Evolutionary conservation across 2,888 invertebrate species (phyloP), one percentile per base, ranked within the genome.

Genomic region (Scaeva pyrastri): DNA sequence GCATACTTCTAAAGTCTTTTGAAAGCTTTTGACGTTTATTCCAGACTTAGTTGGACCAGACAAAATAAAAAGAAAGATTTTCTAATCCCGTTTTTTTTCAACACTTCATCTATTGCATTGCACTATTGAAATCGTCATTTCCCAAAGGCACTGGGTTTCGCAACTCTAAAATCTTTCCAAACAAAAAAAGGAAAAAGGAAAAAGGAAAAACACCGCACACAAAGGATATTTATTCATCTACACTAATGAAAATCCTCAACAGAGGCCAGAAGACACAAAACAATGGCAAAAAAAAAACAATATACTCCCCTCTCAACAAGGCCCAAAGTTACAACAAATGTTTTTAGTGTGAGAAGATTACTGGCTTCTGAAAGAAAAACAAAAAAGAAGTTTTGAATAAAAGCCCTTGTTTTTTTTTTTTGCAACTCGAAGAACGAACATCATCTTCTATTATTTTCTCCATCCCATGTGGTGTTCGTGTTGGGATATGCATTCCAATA

Each of bases 231-330:
- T 52, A 50, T 66, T 39, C 71, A 70, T 62, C 50, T 60, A 41
- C 60, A 68, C 76, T 81, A 81, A 81, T 81, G 81, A 81, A 81
- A 71, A 76, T 76, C 76, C 43, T 31, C 71, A 43, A 23, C 41
- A 58, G 43, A 26, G 21, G 43, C 43, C 23, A 39, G 16, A 23
- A 55, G 50, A 68, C 23, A 50, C n/a, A 31, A 48, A 66, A 66
- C 41, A 50, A n/a, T n/a, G n/a, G n/a, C n/a, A n/a, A n/a, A n/a
- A n/a, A n/a, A n/a, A n/a, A n/a, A 50, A 16, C 11, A 1, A 39
- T 8, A 39, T 8, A 39, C 39, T 39, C 10, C 48, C 7, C 36
- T 41, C 14, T 50, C 23, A 66, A 31, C 62, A 64, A 52, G 52
- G 50, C 36, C 60, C 16, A 50, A 70, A 70, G 16, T 62, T 56